phyloP scores from a whole-genome alignment of 2,113 vertebrate genomes.

The Ancistrus triradiatus region DNA sequence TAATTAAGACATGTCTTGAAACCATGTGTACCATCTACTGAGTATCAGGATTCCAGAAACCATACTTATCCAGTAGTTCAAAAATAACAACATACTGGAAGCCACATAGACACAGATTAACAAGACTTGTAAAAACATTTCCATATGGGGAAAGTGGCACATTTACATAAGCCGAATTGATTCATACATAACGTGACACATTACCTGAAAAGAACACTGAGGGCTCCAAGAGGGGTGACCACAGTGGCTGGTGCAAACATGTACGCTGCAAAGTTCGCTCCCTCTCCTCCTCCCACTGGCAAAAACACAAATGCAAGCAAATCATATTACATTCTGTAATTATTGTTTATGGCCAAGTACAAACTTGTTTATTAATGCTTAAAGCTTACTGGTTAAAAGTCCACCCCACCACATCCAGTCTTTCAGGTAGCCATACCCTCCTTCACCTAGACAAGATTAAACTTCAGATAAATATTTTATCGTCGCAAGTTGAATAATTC shows the following conservation, averaged over 20 bases:
- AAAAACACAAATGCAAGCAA: background rate
- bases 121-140: too few relatives aligned
- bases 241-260: conserved; percentile 91
- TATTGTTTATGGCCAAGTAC: background rate
- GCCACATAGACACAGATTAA: too few relatives aligned
- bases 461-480: too few relatives aligned
- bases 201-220: conserved; percentile 95
- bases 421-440: conserved; percentile 91
- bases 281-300: conserved; percentile 90
- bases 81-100: too few relatives aligned
- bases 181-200: background rate
- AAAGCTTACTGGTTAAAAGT: conserved; percentile 85
- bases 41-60: too few relatives aligned
- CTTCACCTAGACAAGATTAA: conserved; percentile 71
- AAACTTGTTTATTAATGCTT: background rate
- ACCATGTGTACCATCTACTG: too few relatives aligned
- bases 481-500: too few relatives aligned
- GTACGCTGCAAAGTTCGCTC: conserved; percentile 90
- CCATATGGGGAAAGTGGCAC: too few relatives aligned
- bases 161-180: too few relatives aligned
- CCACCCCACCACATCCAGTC: conserved; percentile 96
- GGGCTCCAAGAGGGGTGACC: conserved; percentile 88
- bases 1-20: too few relatives aligned
- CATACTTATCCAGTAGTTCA: too few relatives aligned
- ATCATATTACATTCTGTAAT: background rate